Evolutionary conservation across 2,113 vertebrate genomes (phyloP).

Genomic region (Chrysemys picta): DNA sequence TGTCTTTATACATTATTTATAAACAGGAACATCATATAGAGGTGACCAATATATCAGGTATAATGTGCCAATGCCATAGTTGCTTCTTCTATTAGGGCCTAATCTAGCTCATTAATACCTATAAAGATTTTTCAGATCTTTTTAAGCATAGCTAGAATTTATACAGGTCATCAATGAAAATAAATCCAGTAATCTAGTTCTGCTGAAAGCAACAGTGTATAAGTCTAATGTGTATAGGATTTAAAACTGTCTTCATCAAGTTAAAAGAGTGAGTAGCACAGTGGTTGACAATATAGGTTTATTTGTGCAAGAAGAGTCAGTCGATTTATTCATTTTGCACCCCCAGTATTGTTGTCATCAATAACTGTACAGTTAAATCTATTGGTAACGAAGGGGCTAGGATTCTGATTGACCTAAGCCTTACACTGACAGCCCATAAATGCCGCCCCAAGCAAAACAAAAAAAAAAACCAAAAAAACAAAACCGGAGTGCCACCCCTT

Average conservation of each 20-base stretch:
- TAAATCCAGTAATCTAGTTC: not conserved
- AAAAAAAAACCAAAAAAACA: no score
- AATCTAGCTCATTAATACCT: not conserved
- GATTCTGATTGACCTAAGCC: not conserved
- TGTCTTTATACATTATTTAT: constrained; percentile 23
- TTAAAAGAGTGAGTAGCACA: not conserved
- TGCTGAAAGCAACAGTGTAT: not conserved
- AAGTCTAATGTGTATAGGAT: not conserved
- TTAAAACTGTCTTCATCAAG: not conserved
- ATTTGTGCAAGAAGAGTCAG: not conserved
- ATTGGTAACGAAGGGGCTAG: not conserved
- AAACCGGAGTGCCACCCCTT: no score
- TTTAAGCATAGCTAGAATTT: not conserved
- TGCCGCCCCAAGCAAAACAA: no score
- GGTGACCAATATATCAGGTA: not conserved
- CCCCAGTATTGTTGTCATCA: not conserved
- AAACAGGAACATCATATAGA: not conserved
- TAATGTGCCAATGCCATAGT: not conserved
- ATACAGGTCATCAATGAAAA: constrained; percentile 5
- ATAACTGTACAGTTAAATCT: not conserved
- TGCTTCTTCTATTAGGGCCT: constrained; percentile 11
- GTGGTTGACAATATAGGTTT: not conserved
- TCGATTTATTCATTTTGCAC: not conserved
- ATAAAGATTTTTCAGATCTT: not conserved
- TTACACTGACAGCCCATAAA: not conserved